A percentile compares a stretch with the other conserved stretches of the same genome.
phyloP scores from a whole-genome alignment of 2,113 vertebrate genomes.

The Thomomys bottae region DNA sequence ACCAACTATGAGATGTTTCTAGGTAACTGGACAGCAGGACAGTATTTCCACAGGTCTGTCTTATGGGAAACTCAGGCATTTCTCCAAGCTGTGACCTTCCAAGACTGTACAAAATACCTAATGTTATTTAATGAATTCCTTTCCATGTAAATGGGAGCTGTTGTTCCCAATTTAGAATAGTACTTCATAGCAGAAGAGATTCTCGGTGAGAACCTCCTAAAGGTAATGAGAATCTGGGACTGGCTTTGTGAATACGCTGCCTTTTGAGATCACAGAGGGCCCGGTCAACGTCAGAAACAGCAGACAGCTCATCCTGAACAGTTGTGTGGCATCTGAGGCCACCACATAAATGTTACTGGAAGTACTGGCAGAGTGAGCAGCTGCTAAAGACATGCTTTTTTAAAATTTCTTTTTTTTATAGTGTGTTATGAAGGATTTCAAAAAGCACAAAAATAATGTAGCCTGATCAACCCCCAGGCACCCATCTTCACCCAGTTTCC shows the following conservation, averaged over 20 bases:
- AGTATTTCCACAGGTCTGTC: not conserved
- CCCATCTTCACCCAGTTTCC: not conserved
- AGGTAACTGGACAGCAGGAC: not conserved
- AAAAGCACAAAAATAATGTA: constrained; percentile 12
- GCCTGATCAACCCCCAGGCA: not conserved
- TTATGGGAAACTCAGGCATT: not conserved
- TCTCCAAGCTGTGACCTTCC: not conserved
- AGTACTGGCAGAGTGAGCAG: not conserved
- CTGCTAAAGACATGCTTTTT: not conserved
- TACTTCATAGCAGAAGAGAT: constrained; percentile 53
- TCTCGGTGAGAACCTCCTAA: constrained; percentile 40
- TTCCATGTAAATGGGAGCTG: constrained; percentile 52
- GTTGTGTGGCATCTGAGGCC: not conserved
- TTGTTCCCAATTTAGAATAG: constrained; percentile 40
- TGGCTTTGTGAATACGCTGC: constrained; percentile 10
- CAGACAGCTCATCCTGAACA: fast-evolving
- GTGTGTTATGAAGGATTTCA: not conserved
- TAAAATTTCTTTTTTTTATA: not conserved
- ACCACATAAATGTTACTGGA: not conserved
- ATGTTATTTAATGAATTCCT: constrained; percentile 58
- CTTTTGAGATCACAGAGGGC: not conserved
- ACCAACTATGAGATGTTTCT: not conserved
- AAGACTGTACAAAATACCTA: constrained; percentile 48
- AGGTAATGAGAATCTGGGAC: constrained; percentile 62
- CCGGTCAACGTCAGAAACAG: not conserved